These are phyloP conservation scores for Mystacides longicornis DNA, from an alignment of 2,888 invertebrate species.

Conservation along the genomic window DNA sequence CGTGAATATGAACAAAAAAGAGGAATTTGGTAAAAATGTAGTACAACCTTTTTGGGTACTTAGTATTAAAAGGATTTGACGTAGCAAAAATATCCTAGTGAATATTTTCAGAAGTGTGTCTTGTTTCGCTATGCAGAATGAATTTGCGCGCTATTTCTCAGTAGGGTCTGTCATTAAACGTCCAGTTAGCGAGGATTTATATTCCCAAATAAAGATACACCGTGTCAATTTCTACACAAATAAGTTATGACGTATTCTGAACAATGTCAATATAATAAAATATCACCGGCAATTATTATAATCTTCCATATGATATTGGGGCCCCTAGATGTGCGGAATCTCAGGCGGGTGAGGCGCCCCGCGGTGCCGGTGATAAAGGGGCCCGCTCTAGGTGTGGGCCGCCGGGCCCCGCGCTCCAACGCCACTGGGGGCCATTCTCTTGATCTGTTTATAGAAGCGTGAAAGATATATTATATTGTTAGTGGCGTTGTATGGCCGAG, in stretches of 20 bases:
- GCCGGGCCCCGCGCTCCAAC: slow-evolving; percentile 9
- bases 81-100: not conserved
- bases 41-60: no score
- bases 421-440: slow-evolving; percentile 2
- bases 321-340: not conserved
- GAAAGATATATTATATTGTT: not conserved
- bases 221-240: not conserved
- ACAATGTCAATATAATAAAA: not conserved
- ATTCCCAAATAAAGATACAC: not conserved
- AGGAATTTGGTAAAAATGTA: no score
- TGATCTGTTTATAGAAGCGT: slow-evolving; percentile 1
- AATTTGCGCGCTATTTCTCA: no score
- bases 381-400: slow-evolving; percentile 15
- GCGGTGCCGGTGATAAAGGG: slow-evolving; percentile 15
- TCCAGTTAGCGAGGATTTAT: not conserved
- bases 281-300: not conserved
- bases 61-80: no score
- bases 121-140: not conserved
- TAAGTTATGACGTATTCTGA: not conserved
- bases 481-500: not conserved
- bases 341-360: slow-evolving; percentile 5
- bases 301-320: not conserved
- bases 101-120: not conserved
- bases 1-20: no score
- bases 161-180: no score